A percentile compares a stretch with the other conserved stretches of the same genome.
Conservation (phyloP, 2,888 invertebrate genomes). For the Dryobotodes eremita region DNA sequence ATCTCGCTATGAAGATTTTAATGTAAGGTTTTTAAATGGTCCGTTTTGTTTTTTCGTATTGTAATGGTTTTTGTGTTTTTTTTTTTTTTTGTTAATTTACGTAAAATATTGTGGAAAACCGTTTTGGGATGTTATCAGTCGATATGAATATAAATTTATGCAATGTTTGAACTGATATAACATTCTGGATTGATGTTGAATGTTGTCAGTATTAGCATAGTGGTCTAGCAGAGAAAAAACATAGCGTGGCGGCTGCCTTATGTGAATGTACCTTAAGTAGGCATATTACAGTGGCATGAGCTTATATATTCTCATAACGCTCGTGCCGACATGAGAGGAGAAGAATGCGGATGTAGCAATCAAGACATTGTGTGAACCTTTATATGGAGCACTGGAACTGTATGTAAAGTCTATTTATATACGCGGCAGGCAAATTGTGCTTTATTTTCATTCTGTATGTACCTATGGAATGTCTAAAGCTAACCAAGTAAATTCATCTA, state of each 20-base stretch:
- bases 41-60: neutral
- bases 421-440: no score
- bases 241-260: neutral
- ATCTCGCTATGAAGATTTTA: slow-evolving; percentile 44
- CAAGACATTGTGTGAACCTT: neutral
- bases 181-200: slow-evolving; percentile 22
- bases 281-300: neutral
- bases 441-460: neutral
- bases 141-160: slow-evolving; percentile 38
- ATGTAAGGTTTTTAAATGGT: slow-evolving; percentile 46
- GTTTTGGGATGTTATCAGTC: slow-evolving; percentile 15
- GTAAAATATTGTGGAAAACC: slow-evolving; percentile 2
- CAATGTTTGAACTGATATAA: slow-evolving; percentile 35
- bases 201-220: slow-evolving; percentile 19
- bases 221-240: neutral
- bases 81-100: slow-evolving; percentile 31
- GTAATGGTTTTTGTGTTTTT: slow-evolving; percentile 14
- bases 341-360: neutral
- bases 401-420: neutral
- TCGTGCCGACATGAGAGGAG: neutral
- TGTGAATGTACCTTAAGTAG: neutral
- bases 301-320: neutral
- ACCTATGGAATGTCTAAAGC: neutral
- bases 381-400: neutral
- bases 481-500: neutral